Evolutionary conservation across 2,888 invertebrate species (phyloP), one percentile per base, ranked within the genome.

Genomic region (Sturmia bella): DNA sequence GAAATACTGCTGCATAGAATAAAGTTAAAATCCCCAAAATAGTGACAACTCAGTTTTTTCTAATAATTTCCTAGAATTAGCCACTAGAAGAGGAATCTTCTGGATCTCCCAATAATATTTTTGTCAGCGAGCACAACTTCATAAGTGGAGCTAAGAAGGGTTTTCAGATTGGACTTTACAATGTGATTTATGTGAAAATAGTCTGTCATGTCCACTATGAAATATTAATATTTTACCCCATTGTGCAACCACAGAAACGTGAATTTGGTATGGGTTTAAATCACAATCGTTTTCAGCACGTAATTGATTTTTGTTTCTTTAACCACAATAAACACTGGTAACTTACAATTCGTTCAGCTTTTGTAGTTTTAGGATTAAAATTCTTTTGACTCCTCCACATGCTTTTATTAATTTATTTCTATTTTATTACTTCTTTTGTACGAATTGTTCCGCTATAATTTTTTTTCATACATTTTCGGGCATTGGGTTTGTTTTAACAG

Each of bases 381-480:
- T 54, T 54, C 54, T 59, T 17, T 2, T 13, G 15, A 56, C 50
- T 72, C 72, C 78, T 72, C 78, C 78, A 78, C 72, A 57, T 56
- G 39, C 12, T 70, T 52, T 63, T 63, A 61, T 73, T 39, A 52
- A 45, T n/a, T 37, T 63, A 59, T 32, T 57, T 27, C 9, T n/a
- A 27, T 27, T 61, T 43, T 11, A 43, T 1, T 41, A 9, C 24
- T 12, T 41, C 48, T 48, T n/a, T 70, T 70, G 11, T 52, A 17
- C 21, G 37, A 57, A 27, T 59, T 75, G 32, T 59, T 61, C 37
- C 54, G 73, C 73, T 74, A 64, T 15, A 37, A 37, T 68, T 64
- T 59, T 68, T 13, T 41, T n/a, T 32, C 50, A 64, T 3, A 54
- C 54, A 56, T 39, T 63, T 50, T 21, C 24, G 15, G 52, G 27